Evolutionary conservation across 1,140 invertebrate genomes (phyloP), one percentile per base, ranked within the genome.

Genomic region (Pectinophora gossypiella): DNA sequence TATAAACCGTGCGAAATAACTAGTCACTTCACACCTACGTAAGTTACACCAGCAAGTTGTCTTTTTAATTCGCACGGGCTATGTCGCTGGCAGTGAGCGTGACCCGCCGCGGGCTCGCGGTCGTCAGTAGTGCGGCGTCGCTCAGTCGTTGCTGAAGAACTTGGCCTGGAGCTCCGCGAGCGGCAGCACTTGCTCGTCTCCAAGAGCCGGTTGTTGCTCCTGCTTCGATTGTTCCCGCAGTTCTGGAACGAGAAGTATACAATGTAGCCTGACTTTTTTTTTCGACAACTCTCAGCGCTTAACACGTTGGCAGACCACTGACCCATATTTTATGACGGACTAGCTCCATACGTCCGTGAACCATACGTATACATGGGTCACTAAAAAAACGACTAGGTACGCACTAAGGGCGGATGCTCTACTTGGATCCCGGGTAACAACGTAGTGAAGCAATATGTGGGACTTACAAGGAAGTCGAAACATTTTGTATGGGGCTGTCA

Each of bases 191-290:
- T 82, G 67, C 52, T 87, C 87, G 50, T 79, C 69, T 0, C 78
- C 83, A 4, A 87, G 61, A 40, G 82, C 76, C 27, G 83, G 84
- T 64, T 86, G 84, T 55, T 80, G 79, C 54, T 84, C 79, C 18
- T 83, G 61, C 19, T 76, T 76, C 1, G 85, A 85, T 38, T 86
- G 76, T 21, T 88, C 83, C 9, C 87, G 64, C 12, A 87, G 64
- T 13, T 78, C 87, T 88, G 69, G 0, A 62, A 62, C 61, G 1
- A 45, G n/a, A 19, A 53, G 7, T 1, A 49, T n/a, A 10, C 45
- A 6, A 40, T 54, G n/a, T 6, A 12, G 12, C 23, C n/a, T n/a
- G 10, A n/a, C 36, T 38, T 38, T 6, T 7, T 10, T 38, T n/a
- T 38, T 6, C 10, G 15, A 38, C 10, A 27, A 6, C 23, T 27